phyloP scores from a whole-genome alignment of 2,888 invertebrate genomes.

The Dicycla oo region DNA sequence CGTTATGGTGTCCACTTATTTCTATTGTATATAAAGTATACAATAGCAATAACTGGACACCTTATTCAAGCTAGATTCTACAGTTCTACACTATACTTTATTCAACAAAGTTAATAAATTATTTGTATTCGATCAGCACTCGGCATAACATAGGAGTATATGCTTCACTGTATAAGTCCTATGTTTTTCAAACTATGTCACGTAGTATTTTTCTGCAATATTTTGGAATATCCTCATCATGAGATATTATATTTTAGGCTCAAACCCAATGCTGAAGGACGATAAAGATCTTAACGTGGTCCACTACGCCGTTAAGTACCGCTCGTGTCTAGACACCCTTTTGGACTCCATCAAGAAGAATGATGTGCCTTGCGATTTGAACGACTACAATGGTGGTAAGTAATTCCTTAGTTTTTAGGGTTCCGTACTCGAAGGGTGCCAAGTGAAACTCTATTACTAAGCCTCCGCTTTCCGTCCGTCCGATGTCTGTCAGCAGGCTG shows the following conservation, averaged over 20 bases:
- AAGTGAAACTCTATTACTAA: too few species aligned
- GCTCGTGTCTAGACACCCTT: slow-evolving; percentile 85
- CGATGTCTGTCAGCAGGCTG: too few species aligned
- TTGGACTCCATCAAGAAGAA: slow-evolving; percentile 79
- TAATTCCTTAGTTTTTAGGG: background rate
- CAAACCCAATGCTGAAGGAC: slow-evolving; percentile 84
- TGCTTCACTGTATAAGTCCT: background rate
- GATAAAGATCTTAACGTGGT: slow-evolving; percentile 91
- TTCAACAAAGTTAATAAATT: background rate
- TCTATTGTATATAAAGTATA: background rate
- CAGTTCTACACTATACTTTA: too few species aligned
- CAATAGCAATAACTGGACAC: too few species aligned
- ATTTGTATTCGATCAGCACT: background rate
- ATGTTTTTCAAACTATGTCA: background rate
- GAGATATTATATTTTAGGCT: slow-evolving; percentile 73
- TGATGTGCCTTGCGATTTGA: slow-evolving; percentile 73
- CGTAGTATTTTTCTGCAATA: background rate
- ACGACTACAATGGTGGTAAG: slow-evolving; percentile 80
- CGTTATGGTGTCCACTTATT: background rate
- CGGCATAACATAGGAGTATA: background rate
- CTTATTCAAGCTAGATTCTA: too few species aligned
- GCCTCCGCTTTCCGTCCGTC: too few species aligned
- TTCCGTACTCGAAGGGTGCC: too few species aligned
- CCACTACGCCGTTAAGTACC: slow-evolving; percentile 91
- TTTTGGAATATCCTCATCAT: slow-evolving; percentile 1